phyloP scores from a whole-genome alignment of 2,888 invertebrate species.

The Calameuta pallipes region DNA sequence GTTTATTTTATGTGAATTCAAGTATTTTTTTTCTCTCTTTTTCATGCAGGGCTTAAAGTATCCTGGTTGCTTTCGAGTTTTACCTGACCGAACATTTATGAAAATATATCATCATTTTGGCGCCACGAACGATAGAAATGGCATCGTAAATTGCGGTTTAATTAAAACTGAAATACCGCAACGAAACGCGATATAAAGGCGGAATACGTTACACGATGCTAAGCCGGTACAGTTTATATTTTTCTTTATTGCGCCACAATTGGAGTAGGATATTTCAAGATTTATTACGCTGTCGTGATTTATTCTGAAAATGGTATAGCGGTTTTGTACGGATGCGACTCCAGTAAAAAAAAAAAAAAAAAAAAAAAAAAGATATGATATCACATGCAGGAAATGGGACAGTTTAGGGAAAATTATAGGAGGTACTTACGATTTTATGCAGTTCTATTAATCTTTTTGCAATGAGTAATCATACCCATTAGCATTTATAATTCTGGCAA shows the following conservation, averaged over 20 bases:
- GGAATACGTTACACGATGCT: constrained; percentile 1
- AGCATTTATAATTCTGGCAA: neutral
- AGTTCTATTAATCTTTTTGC: neutral
- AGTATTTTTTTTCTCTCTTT: neutral
- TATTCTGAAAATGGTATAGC: neutral
- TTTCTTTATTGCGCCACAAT: neutral
- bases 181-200: constrained; percentile 5
- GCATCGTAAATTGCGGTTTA: constrained; percentile 28
- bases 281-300: neutral
- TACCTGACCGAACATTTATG: neutral
- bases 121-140: constrained; percentile 7
- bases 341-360: neutral
- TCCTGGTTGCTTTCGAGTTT: neutral
- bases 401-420: neutral
- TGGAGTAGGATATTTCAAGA: neutral
- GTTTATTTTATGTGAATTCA: neutral
- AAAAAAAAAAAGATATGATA: neutral
- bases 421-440: neutral
- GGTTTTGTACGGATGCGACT: neutral
- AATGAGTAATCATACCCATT: neutral
- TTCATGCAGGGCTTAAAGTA: neutral
- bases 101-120: constrained; percentile 19
- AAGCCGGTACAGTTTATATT: neutral
- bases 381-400: neutral
- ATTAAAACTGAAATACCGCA: constrained; percentile 28